A percentile compares a stretch with the other conserved stretches of the same genome.
Evolutionary conservation across 1,140 invertebrate species (phyloP).

Genomic region (Antheraea pernyi): DNA sequence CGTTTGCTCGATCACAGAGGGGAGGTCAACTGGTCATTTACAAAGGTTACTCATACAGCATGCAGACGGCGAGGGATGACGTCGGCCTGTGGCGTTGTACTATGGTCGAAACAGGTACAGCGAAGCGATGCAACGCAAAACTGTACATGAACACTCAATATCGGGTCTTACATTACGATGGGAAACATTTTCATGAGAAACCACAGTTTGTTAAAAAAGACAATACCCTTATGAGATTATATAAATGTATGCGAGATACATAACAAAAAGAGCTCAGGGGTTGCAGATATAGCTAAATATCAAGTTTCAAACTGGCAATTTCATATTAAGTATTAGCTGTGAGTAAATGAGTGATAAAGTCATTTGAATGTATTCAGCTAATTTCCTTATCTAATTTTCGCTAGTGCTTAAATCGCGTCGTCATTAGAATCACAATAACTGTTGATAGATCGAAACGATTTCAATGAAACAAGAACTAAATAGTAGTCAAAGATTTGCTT

Average conservation of each 20-base stretch:
- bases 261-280: not conserved
- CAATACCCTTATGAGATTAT: not conserved
- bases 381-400: no score
- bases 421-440: no score
- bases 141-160: slow-evolving; percentile 35
- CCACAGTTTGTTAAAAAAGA: slow-evolving; percentile 16
- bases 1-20: slow-evolving; percentile 49
- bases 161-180: slow-evolving; percentile 32
- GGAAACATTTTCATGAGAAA: slow-evolving; percentile 40
- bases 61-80: slow-evolving; percentile 30
- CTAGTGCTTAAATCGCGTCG: no score
- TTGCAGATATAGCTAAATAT: no score
- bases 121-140: slow-evolving; percentile 44
- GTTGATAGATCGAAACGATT: no score
- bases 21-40: slow-evolving; percentile 45
- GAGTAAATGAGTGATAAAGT: no score
- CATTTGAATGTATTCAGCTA: no score
- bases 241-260: not conserved
- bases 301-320: no score
- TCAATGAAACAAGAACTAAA: no score
- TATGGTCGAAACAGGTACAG: slow-evolving; percentile 42
- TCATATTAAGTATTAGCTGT: no score
- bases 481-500: no score
- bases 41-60: slow-evolving; percentile 50
- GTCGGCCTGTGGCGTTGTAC: slow-evolving; percentile 48